Base-by-base conservation (phyloP, 2,888 invertebrate genomes). In the Merodon equestris region DNA sequence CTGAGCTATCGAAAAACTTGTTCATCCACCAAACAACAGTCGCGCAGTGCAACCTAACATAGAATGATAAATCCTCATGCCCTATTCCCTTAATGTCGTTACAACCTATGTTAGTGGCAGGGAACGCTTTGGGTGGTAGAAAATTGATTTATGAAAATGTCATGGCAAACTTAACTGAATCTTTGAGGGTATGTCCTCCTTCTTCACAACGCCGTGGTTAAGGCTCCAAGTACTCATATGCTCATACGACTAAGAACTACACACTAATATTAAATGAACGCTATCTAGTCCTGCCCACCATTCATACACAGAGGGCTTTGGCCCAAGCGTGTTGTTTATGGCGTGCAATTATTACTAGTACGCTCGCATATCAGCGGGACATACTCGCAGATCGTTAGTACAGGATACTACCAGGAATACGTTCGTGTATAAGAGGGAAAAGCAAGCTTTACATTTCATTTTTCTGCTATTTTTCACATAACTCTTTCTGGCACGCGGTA, bases 121-220 rank as follows among this genome's bases (percentile, higher is more conserved):
- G 66, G 60, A 61, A 67, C 76, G 76, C 76, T 61, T 66, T 60
- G 76, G 71, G 76, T 71, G 71, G 76, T 76, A 71, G 56, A 71
- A 72, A 76, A 76, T 76, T 76, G 76, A 76, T 76, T 76, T 76
- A 76, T 72, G 76, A 72, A 76, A 76, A 71, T 76, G 57, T 56
- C 66, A 71, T 60, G 51, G 66, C 60, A 71, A 76, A 76, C 71
- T 76, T 76, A 40, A 72, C 51, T 67, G 56, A 63, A 77, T 77
- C 72, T 72, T 50, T 15, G 54, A 64, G 53, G n/a, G n/a, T 53
- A 60, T 27, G 27, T 72, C 76, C 71, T 66, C 50, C 42, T 44
- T 40, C 34, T 17, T 57, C 56, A 34, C 7, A 34, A 40, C 51
- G 9, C 10, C 50, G 19, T n/a, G n/a, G n/a, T n/a, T n/a, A 14